Percentiles rank a stretch among this genome's conserved stretches.
These are phyloP conservation scores for Nemotelus pantherinus DNA, from an alignment of 2,888 invertebrate genomes.

Conservation along the genomic window DNA sequence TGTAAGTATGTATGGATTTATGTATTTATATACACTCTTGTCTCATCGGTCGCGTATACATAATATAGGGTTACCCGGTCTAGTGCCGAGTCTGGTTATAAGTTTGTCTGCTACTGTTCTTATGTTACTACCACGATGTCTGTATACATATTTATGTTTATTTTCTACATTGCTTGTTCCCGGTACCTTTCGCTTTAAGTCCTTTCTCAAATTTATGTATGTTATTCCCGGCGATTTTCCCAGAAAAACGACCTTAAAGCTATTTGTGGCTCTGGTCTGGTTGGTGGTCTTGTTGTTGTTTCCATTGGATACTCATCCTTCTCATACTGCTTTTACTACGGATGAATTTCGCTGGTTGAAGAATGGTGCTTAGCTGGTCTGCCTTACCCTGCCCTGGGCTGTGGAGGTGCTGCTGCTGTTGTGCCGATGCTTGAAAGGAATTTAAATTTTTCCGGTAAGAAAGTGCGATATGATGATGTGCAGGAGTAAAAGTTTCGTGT, in stretches of 20 bases:
- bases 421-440: conserved; percentile 7
- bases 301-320: not conserved
- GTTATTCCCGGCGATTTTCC: conserved; percentile 22
- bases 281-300: not conserved
- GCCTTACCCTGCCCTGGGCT: not conserved
- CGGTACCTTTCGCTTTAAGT: conserved; percentile 26
- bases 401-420: not conserved
- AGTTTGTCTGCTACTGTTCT: not conserved
- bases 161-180: conserved; percentile 19
- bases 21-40: not conserved
- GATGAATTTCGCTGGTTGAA: not conserved
- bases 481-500: conserved; percentile 25
- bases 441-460: conserved; percentile 25
- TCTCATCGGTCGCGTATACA: conserved; percentile 8
- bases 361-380: not conserved
- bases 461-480: conserved; percentile 27
- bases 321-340: not conserved
- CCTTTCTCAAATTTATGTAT: conserved; percentile 34
- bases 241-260: conserved; percentile 11
- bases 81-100: not conserved
- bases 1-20: not conserved
- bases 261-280: not conserved
- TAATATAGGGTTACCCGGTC: conserved; percentile 33
- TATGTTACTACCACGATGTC: not conserved
- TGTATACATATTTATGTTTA: conserved; percentile 12